Conservation (phyloP, 2,113 vertebrate species). For the Sminthopsis crassicaudata region DNA sequence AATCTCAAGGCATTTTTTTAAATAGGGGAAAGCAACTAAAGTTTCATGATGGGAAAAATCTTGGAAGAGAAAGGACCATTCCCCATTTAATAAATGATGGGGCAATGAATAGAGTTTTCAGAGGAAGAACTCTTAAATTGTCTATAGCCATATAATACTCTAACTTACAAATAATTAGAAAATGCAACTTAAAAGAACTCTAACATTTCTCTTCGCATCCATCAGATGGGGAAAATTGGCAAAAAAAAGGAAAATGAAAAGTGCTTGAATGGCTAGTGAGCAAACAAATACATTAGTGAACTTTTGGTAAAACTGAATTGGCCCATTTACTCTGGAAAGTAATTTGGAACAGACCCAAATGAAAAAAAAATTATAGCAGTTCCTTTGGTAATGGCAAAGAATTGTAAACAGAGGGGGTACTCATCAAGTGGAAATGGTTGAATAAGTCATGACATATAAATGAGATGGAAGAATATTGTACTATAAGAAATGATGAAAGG, state of each 20-base stretch:
- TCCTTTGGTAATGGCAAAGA: too few species aligned
- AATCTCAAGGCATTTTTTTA: not conserved
- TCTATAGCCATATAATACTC: not conserved
- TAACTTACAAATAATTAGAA: not conserved
- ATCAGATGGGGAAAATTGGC: not conserved
- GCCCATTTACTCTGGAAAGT: too few species aligned
- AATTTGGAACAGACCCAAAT: too few species aligned
- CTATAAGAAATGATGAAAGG: too few species aligned
- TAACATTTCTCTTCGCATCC: not conserved
- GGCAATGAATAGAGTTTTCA: not conserved
- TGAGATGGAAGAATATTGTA: too few species aligned
- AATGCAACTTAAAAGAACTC: not conserved
- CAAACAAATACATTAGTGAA: not conserved
- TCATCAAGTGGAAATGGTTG: too few species aligned
- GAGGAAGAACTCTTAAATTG: not conserved
- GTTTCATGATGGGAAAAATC: not conserved
- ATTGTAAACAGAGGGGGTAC: too few species aligned
- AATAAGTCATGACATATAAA: too few species aligned
- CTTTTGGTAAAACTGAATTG: too few species aligned
- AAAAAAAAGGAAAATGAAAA: not conserved
- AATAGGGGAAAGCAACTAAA: not conserved
- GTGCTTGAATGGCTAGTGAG: not conserved
- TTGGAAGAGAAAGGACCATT: not conserved
- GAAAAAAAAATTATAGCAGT: too few species aligned
- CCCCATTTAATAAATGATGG: not conserved